Conservation (phyloP, 2,113 vertebrate genomes). For the Acinonyx jubatus region DNA sequence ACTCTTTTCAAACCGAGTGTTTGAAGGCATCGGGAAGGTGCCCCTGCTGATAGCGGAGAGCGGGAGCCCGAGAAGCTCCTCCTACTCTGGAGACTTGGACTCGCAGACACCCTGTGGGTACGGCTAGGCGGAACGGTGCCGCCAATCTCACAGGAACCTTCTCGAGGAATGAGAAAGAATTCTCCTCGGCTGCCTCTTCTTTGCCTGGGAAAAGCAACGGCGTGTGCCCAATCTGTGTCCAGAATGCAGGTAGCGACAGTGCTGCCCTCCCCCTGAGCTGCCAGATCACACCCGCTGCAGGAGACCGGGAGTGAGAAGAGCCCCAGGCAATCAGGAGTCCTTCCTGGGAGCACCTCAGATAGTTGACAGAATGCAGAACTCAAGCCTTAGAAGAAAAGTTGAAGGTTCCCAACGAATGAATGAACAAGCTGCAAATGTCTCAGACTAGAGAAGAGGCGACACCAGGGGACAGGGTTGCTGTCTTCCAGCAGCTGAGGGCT, state of each 20-base stretch:
- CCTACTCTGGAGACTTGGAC: conserved; percentile 10
- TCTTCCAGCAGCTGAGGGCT: not conserved
- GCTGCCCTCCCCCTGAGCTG: not conserved
- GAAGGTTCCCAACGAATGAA: not conserved
- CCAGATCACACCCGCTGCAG: not conserved
- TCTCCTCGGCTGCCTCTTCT: not conserved
- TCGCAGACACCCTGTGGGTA: conserved; percentile 21
- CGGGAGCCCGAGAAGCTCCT: not conserved
- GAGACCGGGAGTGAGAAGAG: not conserved
- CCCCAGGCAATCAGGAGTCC: not conserved
- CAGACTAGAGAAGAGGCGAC: not conserved
- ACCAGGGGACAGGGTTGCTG: not conserved
- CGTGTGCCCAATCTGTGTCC: not conserved
- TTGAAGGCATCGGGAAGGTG: conserved; percentile 26
- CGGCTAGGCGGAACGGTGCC: not conserved
- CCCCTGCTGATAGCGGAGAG: not conserved
- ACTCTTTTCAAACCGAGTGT: conserved; percentile 3
- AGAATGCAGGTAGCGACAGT: not conserved
- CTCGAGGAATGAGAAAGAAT: not conserved
- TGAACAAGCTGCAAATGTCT: not conserved
- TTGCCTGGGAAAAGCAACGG: not conserved
- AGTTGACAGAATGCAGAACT: not conserved
- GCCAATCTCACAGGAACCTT: not conserved
- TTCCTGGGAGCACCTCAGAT: not conserved
- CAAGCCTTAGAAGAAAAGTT: not conserved